phyloP scores from a whole-genome alignment of 2,888 invertebrate species.

The Colostygia pectinataria region DNA sequence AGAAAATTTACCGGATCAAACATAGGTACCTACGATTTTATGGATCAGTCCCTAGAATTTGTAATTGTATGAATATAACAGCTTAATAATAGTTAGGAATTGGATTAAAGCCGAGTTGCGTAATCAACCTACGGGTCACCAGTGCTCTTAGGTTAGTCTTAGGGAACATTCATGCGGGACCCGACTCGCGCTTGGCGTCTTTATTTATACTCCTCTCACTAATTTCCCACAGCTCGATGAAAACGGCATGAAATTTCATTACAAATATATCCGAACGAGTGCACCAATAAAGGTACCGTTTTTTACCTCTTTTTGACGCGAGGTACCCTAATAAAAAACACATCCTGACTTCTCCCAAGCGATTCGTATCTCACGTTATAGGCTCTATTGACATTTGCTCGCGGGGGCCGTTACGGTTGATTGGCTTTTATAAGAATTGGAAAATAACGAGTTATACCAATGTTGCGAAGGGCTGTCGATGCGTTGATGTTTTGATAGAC shows the following conservation, averaged over 20 bases:
- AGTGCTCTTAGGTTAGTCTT: no score
- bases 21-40: no score
- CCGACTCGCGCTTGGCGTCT: no score
- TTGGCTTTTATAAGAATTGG: constrained; percentile 70
- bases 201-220: not conserved
- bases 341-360: constrained; percentile 48
- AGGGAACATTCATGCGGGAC: no score
- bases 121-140: no score
- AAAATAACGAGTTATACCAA: constrained; percentile 50
- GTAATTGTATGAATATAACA: no score
- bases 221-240: not conserved
- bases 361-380: constrained; percentile 53
- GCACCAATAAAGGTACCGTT: constrained; percentile 34
- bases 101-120: no score
- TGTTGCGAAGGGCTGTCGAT: constrained; percentile 9
- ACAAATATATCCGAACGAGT: constrained; percentile 28
- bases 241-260: constrained; percentile 29
- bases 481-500: constrained; percentile 5
- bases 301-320: constrained; percentile 36
- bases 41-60: no score
- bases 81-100: no score
- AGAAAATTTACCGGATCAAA: no score
- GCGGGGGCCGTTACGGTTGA: constrained; percentile 57
- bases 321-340: constrained; percentile 53
- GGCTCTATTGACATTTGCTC: constrained; percentile 62